Conservation (phyloP, 1,140 invertebrate species). For the Laupala kohalensis region DNA sequence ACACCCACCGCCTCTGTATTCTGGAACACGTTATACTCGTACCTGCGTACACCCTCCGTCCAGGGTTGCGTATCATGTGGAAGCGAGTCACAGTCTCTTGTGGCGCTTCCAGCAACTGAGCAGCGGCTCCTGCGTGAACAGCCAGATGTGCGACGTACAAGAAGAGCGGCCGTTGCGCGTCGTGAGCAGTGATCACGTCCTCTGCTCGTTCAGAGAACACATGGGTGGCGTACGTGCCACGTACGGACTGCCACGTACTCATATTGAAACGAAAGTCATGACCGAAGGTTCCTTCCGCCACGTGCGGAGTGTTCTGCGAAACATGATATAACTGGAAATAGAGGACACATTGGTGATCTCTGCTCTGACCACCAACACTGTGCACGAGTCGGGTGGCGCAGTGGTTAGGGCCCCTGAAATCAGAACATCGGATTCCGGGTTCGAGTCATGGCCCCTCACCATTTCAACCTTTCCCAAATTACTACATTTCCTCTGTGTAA, state of each 20-base stretch:
- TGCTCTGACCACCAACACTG: no score
- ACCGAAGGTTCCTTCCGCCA: constrained; percentile 25
- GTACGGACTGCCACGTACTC: constrained; percentile 52
- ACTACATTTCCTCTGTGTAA: no score
- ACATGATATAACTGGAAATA: no score
- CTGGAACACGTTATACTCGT: no score
- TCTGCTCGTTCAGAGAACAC: constrained; percentile 65
- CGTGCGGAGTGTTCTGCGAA: background rate
- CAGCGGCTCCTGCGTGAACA: constrained; percentile 27
- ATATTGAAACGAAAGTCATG: constrained; percentile 49
- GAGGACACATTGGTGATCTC: no score
- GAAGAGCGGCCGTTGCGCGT: constrained; percentile 36
- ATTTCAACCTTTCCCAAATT: no score
- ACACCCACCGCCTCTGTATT: no score
- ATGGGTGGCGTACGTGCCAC: constrained; percentile 73
- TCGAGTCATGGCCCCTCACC: no score
- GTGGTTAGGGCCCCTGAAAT: no score
- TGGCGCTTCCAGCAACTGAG: constrained; percentile 34
- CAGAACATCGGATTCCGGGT: no score
- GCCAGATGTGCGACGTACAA: constrained; percentile 46
- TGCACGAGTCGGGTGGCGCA: no score
- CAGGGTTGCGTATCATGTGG: constrained; percentile 37
- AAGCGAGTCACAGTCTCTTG: constrained; percentile 37
- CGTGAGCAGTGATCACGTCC: constrained; percentile 37
- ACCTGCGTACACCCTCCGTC: constrained; percentile 37